Conservation (phyloP, 1,140 invertebrate species). For the Drosophila lowei region DNA sequence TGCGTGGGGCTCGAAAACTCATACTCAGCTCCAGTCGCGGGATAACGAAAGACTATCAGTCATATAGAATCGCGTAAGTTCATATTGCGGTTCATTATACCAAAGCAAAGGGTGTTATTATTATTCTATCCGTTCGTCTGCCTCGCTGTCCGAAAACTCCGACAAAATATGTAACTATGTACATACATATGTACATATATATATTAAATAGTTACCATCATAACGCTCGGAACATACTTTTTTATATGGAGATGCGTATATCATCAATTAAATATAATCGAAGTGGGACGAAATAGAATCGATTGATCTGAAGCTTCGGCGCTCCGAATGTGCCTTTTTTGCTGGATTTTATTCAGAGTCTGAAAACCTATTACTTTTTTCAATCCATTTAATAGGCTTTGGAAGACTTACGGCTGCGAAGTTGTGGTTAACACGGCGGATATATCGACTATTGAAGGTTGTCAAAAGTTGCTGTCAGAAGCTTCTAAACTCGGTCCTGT, state of each 20-base stretch:
- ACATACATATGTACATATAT: too few relatives aligned
- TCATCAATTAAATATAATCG: background rate
- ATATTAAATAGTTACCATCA: too few relatives aligned
- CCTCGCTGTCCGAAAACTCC: too few relatives aligned
- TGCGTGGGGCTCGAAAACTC: slow-evolving; percentile 90
- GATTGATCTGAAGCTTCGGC: too few relatives aligned
- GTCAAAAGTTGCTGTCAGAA: slow-evolving; percentile 86
- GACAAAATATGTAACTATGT: too few relatives aligned
- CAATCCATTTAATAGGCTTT: slow-evolving; percentile 83
- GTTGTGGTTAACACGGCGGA: slow-evolving; percentile 87
- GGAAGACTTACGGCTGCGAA: slow-evolving; percentile 86
- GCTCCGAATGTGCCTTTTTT: too few relatives aligned
- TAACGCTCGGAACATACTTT: too few relatives aligned
- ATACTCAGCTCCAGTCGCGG: slow-evolving; percentile 92
- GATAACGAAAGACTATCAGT: slow-evolving; percentile 91
- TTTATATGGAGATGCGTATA: too few relatives aligned
- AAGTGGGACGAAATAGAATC: background rate
- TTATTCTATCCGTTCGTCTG: too few relatives aligned
- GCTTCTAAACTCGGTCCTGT: slow-evolving; percentile 87
- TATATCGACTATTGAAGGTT: slow-evolving; percentile 86
- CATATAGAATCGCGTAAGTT: slow-evolving; percentile 85
- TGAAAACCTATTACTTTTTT: background rate
- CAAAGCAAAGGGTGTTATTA: too few relatives aligned
- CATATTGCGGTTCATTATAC: background rate
- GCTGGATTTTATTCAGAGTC: background rate